These are phyloP conservation scores for Otis tarda DNA, from an alignment of 2,113 vertebrate genomes.

Conservation along the genomic window DNA sequence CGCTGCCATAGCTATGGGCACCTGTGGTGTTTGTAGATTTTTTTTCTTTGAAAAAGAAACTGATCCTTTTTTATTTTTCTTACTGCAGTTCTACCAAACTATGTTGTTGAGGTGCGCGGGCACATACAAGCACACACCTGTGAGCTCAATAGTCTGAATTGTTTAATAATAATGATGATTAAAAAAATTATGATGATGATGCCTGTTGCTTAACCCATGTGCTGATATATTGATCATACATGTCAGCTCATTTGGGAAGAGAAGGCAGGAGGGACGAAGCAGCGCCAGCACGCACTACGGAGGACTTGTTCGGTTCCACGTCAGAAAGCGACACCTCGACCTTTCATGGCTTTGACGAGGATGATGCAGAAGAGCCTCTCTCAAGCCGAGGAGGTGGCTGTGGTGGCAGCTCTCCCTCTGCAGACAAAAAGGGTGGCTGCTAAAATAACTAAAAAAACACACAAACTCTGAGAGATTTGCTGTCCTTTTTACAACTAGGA, in stretches of 20 bases:
- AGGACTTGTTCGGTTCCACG: slow-evolving; percentile 98
- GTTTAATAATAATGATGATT: slow-evolving; percentile 70
- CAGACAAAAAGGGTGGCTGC: slow-evolving; percentile 87
- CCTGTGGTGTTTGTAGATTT: background rate
- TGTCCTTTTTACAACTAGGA: slow-evolving; percentile 72
- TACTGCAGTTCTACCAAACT: slow-evolving; percentile 34
- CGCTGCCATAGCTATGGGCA: slow-evolving; percentile 67
- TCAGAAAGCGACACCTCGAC: slow-evolving; percentile 98
- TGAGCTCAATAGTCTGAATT: slow-evolving; percentile 56
- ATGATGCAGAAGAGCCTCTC: slow-evolving; percentile 92
- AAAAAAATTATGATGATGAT: slow-evolving; percentile 77
- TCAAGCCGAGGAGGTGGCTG: slow-evolving; percentile 83
- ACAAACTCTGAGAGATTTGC: slow-evolving; percentile 65
- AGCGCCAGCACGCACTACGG: slow-evolving; percentile 83
- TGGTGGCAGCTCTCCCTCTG: slow-evolving; percentile 85
- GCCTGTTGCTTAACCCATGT: slow-evolving; percentile 90
- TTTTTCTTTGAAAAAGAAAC: slow-evolving; percentile 20
- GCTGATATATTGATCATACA: slow-evolving; percentile 92
- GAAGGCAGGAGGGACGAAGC: slow-evolving; percentile 89
- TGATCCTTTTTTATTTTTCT: background rate
- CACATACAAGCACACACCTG: slow-evolving; percentile 5
- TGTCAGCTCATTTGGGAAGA: slow-evolving; percentile 89
- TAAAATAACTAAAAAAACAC: slow-evolving; percentile 72
- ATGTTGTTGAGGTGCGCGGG: slow-evolving; percentile 22
- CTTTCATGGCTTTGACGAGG: slow-evolving; percentile 98